A percentile compares a stretch with the other conserved stretches of the same genome.
Evolutionary conservation across 2,113 vertebrate genomes (phyloP).

Genomic region (Leucoraja erinaceus): DNA sequence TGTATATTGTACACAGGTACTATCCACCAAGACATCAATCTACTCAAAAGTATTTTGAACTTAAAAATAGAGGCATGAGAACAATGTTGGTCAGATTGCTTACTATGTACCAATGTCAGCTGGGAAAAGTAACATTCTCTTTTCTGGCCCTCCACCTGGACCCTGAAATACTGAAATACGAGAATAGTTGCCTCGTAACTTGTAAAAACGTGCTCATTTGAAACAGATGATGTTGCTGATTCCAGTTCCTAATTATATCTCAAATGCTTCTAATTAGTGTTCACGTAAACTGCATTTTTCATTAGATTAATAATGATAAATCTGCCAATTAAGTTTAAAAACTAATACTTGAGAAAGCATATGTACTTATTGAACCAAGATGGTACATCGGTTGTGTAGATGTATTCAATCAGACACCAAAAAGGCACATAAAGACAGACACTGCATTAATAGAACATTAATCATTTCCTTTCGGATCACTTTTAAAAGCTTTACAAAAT

Average conservation of each 20-base stretch:
- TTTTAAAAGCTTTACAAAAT: no score
- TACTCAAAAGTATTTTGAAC: neutral
- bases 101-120: neutral
- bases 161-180: neutral
- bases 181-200: neutral
- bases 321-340: neutral
- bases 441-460: no score
- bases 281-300: neutral
- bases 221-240: neutral
- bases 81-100: neutral
- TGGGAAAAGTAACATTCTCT: neutral
- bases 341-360: neutral
- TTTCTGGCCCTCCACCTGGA: neutral
- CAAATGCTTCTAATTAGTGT: no score
- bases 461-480: no score
- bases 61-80: neutral
- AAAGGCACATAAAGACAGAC: neutral
- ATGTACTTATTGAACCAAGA: neutral
- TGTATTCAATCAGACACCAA: neutral
- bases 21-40: neutral
- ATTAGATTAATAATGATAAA: neutral
- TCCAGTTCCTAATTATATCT: neutral
- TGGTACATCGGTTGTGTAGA: neutral
- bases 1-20: neutral
- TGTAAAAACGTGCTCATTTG: neutral